phyloP scores from a whole-genome alignment of 2,888 invertebrate species.

The Ptilodon capucinus region DNA sequence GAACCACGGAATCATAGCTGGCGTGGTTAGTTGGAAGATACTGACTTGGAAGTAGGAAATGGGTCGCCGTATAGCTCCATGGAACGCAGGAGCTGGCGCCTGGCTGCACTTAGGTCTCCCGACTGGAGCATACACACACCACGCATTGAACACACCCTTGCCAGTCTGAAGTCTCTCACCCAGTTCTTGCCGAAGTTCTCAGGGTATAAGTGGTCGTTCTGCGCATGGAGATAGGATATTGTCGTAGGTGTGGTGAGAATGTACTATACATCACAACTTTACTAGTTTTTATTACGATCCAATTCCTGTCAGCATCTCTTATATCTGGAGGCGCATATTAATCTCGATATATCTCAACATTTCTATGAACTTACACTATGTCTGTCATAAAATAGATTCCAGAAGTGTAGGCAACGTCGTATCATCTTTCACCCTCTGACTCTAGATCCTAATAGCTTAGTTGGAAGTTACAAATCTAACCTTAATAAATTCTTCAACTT shows the following conservation, averaged over 20 bases:
- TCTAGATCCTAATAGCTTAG: neutral
- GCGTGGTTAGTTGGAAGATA: neutral
- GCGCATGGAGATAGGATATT: no score
- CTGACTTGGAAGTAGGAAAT: slow-evolving; percentile 51
- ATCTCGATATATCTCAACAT: no score
- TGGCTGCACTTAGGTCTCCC: slow-evolving; percentile 53
- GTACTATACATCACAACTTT: no score
- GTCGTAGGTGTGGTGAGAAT: no score
- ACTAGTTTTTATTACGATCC: no score
- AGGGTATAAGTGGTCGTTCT: slow-evolving; percentile 35
- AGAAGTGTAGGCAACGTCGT: no score
- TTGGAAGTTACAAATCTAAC: slow-evolving; percentile 39
- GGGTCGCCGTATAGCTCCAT: slow-evolving; percentile 55
- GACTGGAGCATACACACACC: slow-evolving; percentile 58
- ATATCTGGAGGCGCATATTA: no score
- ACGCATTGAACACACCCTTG: slow-evolving; percentile 48
- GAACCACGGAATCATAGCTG: neutral
- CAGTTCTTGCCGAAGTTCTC: slow-evolving; percentile 40
- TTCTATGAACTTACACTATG: no score
- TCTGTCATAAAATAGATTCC: no score
- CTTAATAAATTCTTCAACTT: slow-evolving; percentile 69
- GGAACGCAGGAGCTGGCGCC: slow-evolving; percentile 48
- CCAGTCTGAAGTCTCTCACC: slow-evolving; percentile 55
- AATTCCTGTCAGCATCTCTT: no score
- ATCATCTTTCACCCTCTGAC: no score